Evolutionary conservation across 2,113 vertebrate species (phyloP).

Genomic region (Nesospiza acunhae): DNA sequence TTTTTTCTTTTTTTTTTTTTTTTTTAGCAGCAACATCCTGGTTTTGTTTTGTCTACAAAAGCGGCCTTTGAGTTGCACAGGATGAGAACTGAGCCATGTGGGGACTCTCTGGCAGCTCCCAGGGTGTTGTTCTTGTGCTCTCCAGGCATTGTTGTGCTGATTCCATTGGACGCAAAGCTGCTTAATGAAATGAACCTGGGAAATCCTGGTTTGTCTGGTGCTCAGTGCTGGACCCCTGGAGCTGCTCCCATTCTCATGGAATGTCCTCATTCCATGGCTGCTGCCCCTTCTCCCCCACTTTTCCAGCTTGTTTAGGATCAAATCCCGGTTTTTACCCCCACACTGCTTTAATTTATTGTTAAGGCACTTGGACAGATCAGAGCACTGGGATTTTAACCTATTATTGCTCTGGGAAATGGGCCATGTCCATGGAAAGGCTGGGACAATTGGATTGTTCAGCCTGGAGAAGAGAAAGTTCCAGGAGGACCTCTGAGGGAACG

Average conservation of each 20-base stretch:
- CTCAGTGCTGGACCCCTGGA: background rate
- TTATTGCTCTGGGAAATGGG: background rate
- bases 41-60: constrained; percentile 55
- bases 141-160: constrained; percentile 32
- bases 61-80: constrained; percentile 20
- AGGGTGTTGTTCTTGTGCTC: constrained; percentile 37
- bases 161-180: constrained; percentile 60
- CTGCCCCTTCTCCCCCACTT: background rate
- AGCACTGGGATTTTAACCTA: background rate
- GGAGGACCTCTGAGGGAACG: background rate
- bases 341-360: background rate
- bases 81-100: background rate
- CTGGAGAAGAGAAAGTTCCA: background rate
- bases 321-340: background rate
- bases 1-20: background rate
- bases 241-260: background rate
- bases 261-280: background rate
- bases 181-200: constrained; percentile 72
- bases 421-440: background rate
- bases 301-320: background rate
- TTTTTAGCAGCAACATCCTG: constrained; percentile 35
- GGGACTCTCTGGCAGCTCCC: background rate
- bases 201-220: background rate
- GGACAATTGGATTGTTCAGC: background rate
- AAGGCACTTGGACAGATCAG: background rate